A percentile compares a stretch with the other conserved stretches of the same genome.
Evolutionary conservation across 2,113 vertebrate genomes (phyloP).

Genomic region (Perca schrenkii): DNA sequence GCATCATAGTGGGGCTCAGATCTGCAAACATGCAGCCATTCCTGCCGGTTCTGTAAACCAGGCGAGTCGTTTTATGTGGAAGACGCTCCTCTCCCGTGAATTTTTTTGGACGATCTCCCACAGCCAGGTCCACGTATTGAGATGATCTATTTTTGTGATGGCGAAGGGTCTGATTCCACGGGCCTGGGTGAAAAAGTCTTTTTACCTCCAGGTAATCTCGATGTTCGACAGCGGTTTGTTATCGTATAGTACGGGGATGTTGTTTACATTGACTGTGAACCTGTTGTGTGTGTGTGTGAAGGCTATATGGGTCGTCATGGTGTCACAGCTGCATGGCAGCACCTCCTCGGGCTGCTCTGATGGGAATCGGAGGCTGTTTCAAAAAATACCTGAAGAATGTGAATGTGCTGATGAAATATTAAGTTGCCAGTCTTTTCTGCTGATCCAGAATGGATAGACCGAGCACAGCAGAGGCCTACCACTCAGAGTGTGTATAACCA

Average conservation of each 20-base stretch:
- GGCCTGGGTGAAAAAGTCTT: slow-evolving; percentile 92
- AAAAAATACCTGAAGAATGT: slow-evolving; percentile 50
- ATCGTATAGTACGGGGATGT: background rate
- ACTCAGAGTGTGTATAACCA: background rate
- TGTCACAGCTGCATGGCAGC: slow-evolving; percentile 55
- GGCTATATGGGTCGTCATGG: background rate
- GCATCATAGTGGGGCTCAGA: background rate
- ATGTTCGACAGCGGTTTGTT: background rate
- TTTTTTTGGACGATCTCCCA: slow-evolving; percentile 65
- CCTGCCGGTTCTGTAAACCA: background rate
- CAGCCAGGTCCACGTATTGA: slow-evolving; percentile 83
- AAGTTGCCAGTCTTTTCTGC: background rate
- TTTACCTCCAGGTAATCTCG: slow-evolving; percentile 88
- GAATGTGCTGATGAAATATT: slow-evolving; percentile 1
- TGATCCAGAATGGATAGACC: background rate
- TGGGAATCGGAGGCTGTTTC: background rate
- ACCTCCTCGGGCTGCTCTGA: background rate
- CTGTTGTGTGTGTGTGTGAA: background rate
- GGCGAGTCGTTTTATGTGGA: background rate
- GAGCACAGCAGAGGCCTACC: slow-evolving; percentile 7
- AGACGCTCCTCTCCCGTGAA: slow-evolving; percentile 25
- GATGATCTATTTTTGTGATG: slow-evolving; percentile 92
- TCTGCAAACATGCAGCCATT: background rate
- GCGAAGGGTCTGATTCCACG: slow-evolving; percentile 93
- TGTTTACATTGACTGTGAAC: background rate